Base-by-base conservation (phyloP, 2,797 vertebrate genomes). In the Schizopygopsis malacanthus region DNA sequence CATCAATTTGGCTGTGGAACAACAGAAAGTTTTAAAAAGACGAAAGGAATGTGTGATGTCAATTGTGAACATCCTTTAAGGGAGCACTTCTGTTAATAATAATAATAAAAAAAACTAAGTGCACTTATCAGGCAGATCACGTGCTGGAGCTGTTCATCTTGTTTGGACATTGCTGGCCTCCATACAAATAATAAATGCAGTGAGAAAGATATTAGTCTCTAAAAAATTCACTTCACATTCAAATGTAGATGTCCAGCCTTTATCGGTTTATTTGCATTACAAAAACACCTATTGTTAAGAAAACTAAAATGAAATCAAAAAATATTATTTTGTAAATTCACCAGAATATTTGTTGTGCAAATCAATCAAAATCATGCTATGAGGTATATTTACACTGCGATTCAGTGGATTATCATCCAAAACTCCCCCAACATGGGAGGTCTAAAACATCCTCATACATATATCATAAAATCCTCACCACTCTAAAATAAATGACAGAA, bases 71-170 rank as follows among this genome's bases (percentile, higher is more conserved):
- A 15, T 50, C 41, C 7, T 61, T 72, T 61, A n/a, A 37, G 28
- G 28, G 59, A 76, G 41, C 18, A 73, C 7, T 72, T 65, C 41
- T 50, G 71, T 22, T 8, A 2, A 52, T 5, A 50, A 50, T 5
- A 67, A 67, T 4, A 37, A 65, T 16, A 8, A 6, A 28, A n/a
- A 47, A 82, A 52, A 69, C 18, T 71, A 86, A 86, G 73, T 87
- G 75, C 86, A 79, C 70, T 79, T 83, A 83, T 73, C 43, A 75
- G n/a, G 18, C 25, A 80, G 15, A 83, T 45, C 69, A 56, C 78
- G 72, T 73, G 43, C 50, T 78, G 45, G 65, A 77, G 79, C 75
- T 54, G 59, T 77, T 80, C 79, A 50, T 22, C 10, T 67, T 33
- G 16, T 50, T 67, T 75, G 25, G 52, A 20, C 3, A 63, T 10